Conservation (phyloP, 2,797 vertebrate genomes). For the Graptemys geographica region DNA sequence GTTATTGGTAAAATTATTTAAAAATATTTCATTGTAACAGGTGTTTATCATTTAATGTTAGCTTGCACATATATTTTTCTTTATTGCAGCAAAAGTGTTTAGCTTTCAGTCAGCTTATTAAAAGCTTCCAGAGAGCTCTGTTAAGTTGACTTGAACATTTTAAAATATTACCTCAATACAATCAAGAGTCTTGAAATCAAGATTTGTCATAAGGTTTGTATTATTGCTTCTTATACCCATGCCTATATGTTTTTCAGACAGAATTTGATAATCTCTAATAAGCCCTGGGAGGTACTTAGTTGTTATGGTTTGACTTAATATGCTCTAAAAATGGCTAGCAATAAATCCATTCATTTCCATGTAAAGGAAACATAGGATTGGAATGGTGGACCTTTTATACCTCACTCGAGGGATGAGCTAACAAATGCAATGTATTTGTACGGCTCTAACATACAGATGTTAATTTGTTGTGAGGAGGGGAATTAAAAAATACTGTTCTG, state of each 20-base stretch:
- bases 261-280: conserved; percentile 61
- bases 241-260: conserved; percentile 58
- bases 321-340: conserved; percentile 61
- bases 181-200: conserved; percentile 58
- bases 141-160: conserved; percentile 20
- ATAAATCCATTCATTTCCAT: conserved; percentile 64
- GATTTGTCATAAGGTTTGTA: conserved; percentile 48
- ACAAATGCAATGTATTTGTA: conserved; percentile 52
- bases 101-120: not conserved
- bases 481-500: not conserved
- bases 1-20: not conserved
- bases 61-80: not conserved
- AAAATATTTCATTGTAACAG: not conserved
- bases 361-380: conserved; percentile 41
- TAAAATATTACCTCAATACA: conserved; percentile 52
- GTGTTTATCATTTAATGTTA: not conserved
- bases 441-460: conserved; percentile 10
- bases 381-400: conserved; percentile 14
- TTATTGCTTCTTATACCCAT: conserved; percentile 50
- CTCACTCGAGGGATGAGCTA: not conserved
- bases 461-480: conserved; percentile 45
- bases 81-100: not conserved
- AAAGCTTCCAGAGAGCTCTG: not conserved
- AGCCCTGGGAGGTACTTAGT: conserved; percentile 57
- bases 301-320: conserved; percentile 67